These are phyloP conservation scores for Venustoraphidia nigricollis DNA, from an alignment of 2,888 invertebrate species.

Conservation along the genomic window DNA sequence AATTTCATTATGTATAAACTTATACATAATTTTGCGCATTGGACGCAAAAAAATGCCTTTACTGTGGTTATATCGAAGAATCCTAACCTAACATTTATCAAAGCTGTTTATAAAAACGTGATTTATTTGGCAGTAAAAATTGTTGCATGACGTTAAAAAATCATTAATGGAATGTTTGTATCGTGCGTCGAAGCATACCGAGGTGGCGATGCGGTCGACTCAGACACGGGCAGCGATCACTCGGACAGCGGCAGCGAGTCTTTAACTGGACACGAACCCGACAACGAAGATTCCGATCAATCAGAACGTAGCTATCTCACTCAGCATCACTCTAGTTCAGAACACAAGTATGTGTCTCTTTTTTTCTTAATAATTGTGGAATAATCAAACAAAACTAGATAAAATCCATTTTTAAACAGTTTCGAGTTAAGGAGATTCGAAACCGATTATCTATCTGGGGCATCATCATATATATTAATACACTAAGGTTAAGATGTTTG, in stretches of 20 bases:
- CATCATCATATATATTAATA: no score
- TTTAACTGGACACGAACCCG: constrained; percentile 56
- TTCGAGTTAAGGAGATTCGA: no score
- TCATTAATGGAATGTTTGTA: constrained; percentile 7
- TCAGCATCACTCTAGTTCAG: constrained; percentile 29
- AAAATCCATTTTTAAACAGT: no score
- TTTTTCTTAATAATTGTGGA: neutral
- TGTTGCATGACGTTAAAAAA: neutral
- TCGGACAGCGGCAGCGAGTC: constrained; percentile 59
- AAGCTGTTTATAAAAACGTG: constrained; percentile 4
- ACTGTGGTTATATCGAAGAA: no score
- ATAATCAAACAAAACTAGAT: no score
- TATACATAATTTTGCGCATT: no score
- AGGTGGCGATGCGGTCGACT: constrained; percentile 50
- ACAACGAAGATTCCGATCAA: constrained; percentile 62
- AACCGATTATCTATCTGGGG: no score
- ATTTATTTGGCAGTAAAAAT: neutral
- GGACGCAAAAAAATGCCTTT: no score
- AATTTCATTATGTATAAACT: no score
- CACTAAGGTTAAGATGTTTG: no score
- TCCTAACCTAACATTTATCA: no score
- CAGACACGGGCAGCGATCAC: constrained; percentile 61
- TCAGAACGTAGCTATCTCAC: constrained; percentile 52
- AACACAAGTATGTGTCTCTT: constrained; percentile 2
- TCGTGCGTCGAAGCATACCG: constrained; percentile 43